Base-by-base conservation (phyloP, 2,888 invertebrate genomes). In the Autographa pulchrina region DNA sequence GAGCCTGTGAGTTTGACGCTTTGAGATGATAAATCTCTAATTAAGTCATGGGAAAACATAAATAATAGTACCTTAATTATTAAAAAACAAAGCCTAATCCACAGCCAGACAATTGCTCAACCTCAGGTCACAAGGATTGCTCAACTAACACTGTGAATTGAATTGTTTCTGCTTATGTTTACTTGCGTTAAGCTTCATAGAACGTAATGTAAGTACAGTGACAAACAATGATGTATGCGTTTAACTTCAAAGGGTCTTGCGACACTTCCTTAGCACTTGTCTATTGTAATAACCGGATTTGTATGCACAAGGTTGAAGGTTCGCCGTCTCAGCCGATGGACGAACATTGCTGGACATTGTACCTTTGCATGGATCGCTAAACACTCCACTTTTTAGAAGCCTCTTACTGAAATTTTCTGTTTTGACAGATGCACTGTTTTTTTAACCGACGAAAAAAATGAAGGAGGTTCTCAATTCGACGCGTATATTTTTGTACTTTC, bases 231-330 rank as follows among this genome's bases (percentile, higher is more conserved):
- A 48, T 48, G 48, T 48, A 48, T 48, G n/a, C 48, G 8, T 48
- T 48, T n/a, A 16, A 48, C 48, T 48, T 48, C 48, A 48, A 48
- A 48, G 48, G 48, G 48, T 6, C 48, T 48, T 48, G 48, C 48
- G 48, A 48, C n/a, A 48, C 48, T 48, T 48, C 48, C 48, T 38
- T 48, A 48, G 48, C 48, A 48, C 48, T 48, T 48, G 48, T 48
- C 16, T 48, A 14, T 48, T 48, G 48, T 48, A n/a, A 48, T 48
- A 48, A 48, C 48, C 48, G 48, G 48, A 48, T 48, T 48, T n/a
- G 48, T n/a, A n/a, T n/a, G 48, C n/a, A 48, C 48, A n/a, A 48
- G 48, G 48, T 48, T 48, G 48, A n/a, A 48, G 16, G 43, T 43
- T 43, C 43, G 16, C 16, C 38, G 38, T 38, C 38, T 11, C 35